Base-by-base conservation (phyloP, 2,113 vertebrate species). In the Galeopterus variegatus region DNA sequence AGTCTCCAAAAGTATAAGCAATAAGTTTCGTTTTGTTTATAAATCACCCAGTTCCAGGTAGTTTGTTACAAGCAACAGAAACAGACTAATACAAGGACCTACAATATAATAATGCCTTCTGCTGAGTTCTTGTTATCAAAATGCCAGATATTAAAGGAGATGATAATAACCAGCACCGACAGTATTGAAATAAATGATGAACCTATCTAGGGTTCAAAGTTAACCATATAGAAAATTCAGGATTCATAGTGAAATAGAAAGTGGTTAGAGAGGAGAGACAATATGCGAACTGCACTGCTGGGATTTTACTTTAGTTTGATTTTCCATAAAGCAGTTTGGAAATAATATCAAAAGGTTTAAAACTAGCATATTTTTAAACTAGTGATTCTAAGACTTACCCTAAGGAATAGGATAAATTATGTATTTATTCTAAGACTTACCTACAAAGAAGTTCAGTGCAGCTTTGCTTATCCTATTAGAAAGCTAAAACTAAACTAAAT, bases 401-500 rank as follows among this genome's bases (percentile, higher is more conserved):
- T 15, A 84, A 77, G 28, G 11, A 87, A 33, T 45, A 65, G 14
- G 26, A 24, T 54, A 65, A 87, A 58, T 82, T 33, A 48, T 33
- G 10, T 8, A 54, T 91, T 67, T 93, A 15, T 96, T 82, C 64
- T 91, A 21, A 65, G 31, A 80, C 13, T 92, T 92, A 33, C 1
- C 17, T 83, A 60, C 64, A 92, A 50, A 52, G 19, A 79, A 69
- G 70, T 69, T 69, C 41, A 76, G 7, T 23, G 10, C 41, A 60
- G 24, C 21, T 13, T 70, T 86, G 4, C 11, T 64, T 58, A 64
- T 56, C 17, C 54, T 90, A 26, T 56, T 36, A 58, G 72, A 85
- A 90, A 80, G 65, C 11, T 31, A n/a, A 90, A 64, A 94, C n/a
- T 62, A 86, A 94, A 62, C 10, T 11, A 69, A 77, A 19, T 69